Conservation (phyloP, 2,888 invertebrate species). For the Leucoptera coffeella region DNA sequence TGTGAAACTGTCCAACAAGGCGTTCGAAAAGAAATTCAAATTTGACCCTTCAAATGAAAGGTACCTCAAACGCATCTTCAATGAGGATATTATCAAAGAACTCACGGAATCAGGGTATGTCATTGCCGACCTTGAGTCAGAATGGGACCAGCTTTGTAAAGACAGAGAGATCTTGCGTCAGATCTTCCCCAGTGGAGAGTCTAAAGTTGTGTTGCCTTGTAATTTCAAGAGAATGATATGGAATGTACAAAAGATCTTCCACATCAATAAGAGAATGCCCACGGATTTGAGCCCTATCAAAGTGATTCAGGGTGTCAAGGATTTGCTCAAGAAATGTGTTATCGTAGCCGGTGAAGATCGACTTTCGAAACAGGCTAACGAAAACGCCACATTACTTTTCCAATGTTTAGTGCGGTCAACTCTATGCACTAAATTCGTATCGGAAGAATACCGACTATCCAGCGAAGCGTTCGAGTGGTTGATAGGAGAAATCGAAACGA, state of each 20-base stretch:
- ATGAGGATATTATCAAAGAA: conserved; percentile 91
- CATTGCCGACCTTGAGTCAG: conserved; percentile 86
- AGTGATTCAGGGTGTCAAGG: conserved; percentile 86
- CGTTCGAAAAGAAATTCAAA: conserved; percentile 93
- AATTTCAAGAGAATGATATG: conserved; percentile 98
- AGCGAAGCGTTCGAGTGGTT: conserved; percentile 99
- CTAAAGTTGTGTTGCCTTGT: conserved; percentile 94
- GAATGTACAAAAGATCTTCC: conserved; percentile 99
- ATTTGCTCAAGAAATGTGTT: conserved; percentile 81
- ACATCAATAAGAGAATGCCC: conserved; percentile 89
- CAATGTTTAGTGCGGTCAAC: conserved; percentile 93
- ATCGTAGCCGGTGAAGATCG: conserved; percentile 94
- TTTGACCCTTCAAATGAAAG: conserved; percentile 96
- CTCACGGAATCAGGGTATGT: conserved; percentile 89
- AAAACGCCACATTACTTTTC: conserved; percentile 95
- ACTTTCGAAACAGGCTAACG: conserved; percentile 93
- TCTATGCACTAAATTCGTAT: conserved; percentile 91
- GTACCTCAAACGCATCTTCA: conserved; percentile 81
- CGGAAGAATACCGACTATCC: conserved; percentile 91
- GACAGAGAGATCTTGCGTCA: conserved; percentile 84
- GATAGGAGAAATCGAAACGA: conserved; percentile 96
- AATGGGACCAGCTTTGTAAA: conserved; percentile 89
- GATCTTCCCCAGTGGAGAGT: conserved; percentile 96
- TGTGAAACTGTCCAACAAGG: conserved; percentile 88
- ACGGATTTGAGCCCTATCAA: conserved; percentile 91